Percentiles rank a stretch among this genome's conserved stretches.
Conservation (phyloP, 2,113 vertebrate species). For the Oxygymnocypris stewartii region DNA sequence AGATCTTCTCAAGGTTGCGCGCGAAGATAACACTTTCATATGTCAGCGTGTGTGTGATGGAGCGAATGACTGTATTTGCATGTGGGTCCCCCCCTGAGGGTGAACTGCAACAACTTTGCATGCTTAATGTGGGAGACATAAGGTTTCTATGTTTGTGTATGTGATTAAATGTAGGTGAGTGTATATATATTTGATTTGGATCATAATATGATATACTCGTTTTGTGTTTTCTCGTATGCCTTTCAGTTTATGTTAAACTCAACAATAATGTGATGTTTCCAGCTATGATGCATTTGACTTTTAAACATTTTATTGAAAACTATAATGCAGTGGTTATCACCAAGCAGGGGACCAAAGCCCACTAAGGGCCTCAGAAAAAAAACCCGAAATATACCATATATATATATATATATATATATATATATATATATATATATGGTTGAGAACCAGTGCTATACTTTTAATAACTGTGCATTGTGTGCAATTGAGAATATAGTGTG, state of each 20-base stretch:
- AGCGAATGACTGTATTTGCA: neutral
- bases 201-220: neutral
- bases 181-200: neutral
- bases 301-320: neutral
- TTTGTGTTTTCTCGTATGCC: neutral
- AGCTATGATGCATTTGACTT: neutral
- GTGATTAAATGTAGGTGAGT: constrained; percentile 12
- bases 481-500: neutral
- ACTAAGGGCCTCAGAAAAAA: no score
- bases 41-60: neutral
- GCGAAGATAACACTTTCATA: constrained; percentile 25
- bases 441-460: no score
- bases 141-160: constrained; percentile 25
- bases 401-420: no score
- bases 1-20: constrained; percentile 36
- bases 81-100: constrained; percentile 18
- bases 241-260: neutral
- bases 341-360: no score
- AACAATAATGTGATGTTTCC: neutral
- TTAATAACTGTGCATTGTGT: neutral
- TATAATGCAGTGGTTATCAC: neutral
- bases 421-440: no score
- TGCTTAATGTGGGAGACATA: constrained; percentile 11
- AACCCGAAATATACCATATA: no score
- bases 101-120: constrained; percentile 17